Percentiles rank a stretch among this genome's conserved stretches.
Evolutionary conservation across 2,888 invertebrate genomes (phyloP).

Genomic region (Andrena bicolor): DNA sequence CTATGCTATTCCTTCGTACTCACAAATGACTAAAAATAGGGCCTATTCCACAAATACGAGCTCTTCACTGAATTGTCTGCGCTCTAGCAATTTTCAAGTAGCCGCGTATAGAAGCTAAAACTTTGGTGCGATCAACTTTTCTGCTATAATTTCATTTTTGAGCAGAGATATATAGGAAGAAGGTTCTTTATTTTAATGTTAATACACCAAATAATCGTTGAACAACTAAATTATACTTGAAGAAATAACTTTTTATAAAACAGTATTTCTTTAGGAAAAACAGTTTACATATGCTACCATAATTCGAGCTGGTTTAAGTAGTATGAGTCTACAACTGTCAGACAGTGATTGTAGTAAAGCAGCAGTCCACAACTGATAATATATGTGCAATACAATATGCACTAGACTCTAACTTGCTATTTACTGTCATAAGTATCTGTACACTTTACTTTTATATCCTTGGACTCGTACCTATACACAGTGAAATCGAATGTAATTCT

Average conservation of each 20-base stretch:
- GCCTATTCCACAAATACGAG: slow-evolving; percentile 13
- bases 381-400: neutral
- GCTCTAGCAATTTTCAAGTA: neutral
- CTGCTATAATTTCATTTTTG: neutral
- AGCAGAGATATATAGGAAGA: too few species aligned
- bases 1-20: neutral
- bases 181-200: too few species aligned
- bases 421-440: neutral
- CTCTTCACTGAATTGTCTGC: neutral
- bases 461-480: neutral
- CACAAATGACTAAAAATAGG: neutral
- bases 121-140: neutral
- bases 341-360: too few species aligned
- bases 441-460: neutral
- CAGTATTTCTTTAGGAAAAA: too few species aligned
- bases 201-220: too few species aligned
- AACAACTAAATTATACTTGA: too few species aligned
- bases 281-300: too few species aligned
- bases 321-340: too few species aligned
- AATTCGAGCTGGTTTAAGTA: too few species aligned
- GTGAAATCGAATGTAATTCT: neutral
- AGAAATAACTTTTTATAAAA: too few species aligned
- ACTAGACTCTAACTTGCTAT: neutral
- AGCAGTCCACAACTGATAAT: neutral
- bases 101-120: neutral